Base-by-base conservation (phyloP, 64 coral and sea anemone genomes). In the Dendronephthya gigantea region DNA sequence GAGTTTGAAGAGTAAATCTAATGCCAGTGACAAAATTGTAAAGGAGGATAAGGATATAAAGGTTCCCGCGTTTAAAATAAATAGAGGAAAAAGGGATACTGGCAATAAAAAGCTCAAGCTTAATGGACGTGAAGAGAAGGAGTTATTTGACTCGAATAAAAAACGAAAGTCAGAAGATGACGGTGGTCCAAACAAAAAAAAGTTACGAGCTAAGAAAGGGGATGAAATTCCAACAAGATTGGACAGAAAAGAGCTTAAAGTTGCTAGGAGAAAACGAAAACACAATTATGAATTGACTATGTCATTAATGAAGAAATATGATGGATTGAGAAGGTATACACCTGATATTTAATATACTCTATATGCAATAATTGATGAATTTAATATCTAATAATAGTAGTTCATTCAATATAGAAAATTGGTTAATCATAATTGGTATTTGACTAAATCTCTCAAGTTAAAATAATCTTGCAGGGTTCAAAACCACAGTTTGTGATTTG, bases 321-420 rank as follows among this genome's bases (percentile, higher is more conserved):
- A 79, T 79, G 72, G 72, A 36, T 39, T 79, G 29, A 79, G 72
- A 79, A 79, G 72, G 72, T 79, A 79, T 28, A 45, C 41, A 11
- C 41, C 11, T 6, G 41, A 6, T 11, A 45, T 11, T 45, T 45
- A 45, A 4, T 45, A 11, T 11, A 45, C 4, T 45, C 41, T 45
- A 6, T 4, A 4, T 45, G 41, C 41, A 45, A 45, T 45, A 45
- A 45, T 45, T 11, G 41, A 4, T 11, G 11, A 45, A 45, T 45
- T 45, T 45, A 6, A 45, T 4, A 6, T 45, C 41, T 45, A 45
- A n/a, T n/a, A n/a, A n/a, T n/a, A n/a, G n/a, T n/a, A n/a, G n/a
- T n/a, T n/a, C n/a, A n/a, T n/a, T n/a, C n/a, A n/a, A n/a, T n/a
- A n/a, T n/a, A n/a, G n/a, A n/a, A n/a, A n/a, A n/a, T n/a, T n/a